phyloP scores from a whole-genome alignment of 2,113 vertebrate species.

The Carettochelys insculpta region DNA sequence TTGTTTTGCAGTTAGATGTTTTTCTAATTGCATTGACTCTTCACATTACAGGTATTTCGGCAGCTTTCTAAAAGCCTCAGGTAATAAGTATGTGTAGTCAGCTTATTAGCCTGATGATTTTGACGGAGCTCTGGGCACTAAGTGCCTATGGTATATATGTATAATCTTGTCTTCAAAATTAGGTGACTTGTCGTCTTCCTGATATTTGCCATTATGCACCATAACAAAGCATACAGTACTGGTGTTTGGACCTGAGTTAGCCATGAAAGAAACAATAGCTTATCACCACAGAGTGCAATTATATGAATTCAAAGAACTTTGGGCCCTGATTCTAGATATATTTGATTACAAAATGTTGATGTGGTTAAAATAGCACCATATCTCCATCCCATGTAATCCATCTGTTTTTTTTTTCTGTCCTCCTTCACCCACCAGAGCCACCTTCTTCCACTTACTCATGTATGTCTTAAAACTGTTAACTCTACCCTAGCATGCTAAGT shows the following conservation, averaged over 20 bases:
- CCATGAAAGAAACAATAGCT: neutral
- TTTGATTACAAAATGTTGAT: neutral
- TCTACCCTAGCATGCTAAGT: neutral
- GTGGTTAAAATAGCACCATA: neutral
- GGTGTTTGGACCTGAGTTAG: neutral
- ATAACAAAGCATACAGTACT: neutral
- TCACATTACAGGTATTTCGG: neutral
- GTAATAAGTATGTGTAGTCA: neutral
- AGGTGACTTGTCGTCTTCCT: neutral
- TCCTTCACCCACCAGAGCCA: neutral
- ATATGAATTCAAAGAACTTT: neutral
- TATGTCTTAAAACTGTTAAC: neutral
- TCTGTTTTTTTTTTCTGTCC: neutral
- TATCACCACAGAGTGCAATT: neutral
- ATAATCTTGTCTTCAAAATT: neutral
- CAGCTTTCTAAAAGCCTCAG: constrained; percentile 15
- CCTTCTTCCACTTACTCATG: neutral
- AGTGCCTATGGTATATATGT: neutral
- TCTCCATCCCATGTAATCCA: neutral
- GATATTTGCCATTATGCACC: neutral
- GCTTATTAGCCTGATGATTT: neutral
- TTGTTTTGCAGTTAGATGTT: neutral
- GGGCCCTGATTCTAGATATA: neutral
- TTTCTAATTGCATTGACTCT: neutral
- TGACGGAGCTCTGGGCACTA: neutral